Conservation (phyloP, 2,888 invertebrate species). For the Argyra leucocephala region DNA sequence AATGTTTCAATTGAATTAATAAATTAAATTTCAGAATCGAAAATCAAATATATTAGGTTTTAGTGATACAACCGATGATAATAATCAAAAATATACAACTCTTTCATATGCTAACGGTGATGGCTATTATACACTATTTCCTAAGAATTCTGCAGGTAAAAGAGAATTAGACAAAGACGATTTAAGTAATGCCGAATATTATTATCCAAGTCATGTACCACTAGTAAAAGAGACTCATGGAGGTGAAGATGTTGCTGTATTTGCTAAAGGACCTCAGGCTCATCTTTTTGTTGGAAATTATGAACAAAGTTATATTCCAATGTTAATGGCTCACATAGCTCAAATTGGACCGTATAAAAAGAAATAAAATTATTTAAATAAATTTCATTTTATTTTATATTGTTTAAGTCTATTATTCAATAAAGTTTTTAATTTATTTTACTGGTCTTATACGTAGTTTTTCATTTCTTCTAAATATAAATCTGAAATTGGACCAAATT, state of each 20-base stretch:
- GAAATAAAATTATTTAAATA: too few relatives aligned
- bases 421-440: too few relatives aligned
- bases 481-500: too few relatives aligned
- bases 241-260: constrained; percentile 69
- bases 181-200: constrained; percentile 29
- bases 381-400: too few relatives aligned
- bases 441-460: too few relatives aligned
- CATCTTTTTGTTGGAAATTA: constrained; percentile 68
- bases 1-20: too few relatives aligned
- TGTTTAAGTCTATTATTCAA: too few relatives aligned
- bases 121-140: constrained; percentile 43
- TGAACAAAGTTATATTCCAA: constrained; percentile 67
- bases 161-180: constrained; percentile 26
- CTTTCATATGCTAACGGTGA: constrained; percentile 68
- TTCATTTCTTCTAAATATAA: too few relatives aligned
- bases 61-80: constrained; percentile 47
- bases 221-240: constrained; percentile 58
- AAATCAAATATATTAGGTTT: constrained; percentile 50
- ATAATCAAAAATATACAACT: constrained; percentile 55
- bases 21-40: constrained; percentile 40
- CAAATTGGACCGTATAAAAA: constrained; percentile 53
- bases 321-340: constrained; percentile 59
- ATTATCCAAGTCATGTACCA: constrained; percentile 55
- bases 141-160: constrained; percentile 19
- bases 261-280: constrained; percentile 64